A percentile compares a stretch with the other conserved stretches of the same genome.
Conservation (phyloP, 2,888 invertebrate genomes). For the Drosophila phalerata region DNA sequence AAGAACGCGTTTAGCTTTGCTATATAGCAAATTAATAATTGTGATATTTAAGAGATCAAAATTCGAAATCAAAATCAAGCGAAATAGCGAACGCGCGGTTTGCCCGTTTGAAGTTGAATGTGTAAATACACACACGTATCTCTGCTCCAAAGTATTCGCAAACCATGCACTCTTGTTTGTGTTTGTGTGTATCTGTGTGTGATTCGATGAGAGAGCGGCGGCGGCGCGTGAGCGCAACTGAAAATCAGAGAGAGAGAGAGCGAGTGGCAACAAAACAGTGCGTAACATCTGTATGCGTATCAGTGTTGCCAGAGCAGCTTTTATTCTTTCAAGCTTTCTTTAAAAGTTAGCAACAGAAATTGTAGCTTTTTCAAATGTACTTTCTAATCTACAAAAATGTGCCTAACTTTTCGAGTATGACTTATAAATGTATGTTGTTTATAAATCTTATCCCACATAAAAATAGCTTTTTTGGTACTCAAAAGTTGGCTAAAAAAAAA, state of each 20-base stretch:
- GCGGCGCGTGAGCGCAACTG: conserved; percentile 43
- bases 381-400: too few species aligned
- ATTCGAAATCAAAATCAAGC: conserved; percentile 61
- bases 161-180: conserved; percentile 52
- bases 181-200: conserved; percentile 58
- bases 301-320: not conserved
- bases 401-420: too few species aligned
- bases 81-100: conserved; percentile 71
- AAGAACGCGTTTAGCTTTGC: conserved; percentile 22
- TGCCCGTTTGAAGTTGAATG: conserved; percentile 78
- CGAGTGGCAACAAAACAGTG: conserved; percentile 40
- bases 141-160: conserved; percentile 63
- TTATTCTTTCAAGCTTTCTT: not conserved
- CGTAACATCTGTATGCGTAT: conserved; percentile 49
- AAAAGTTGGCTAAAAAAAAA: not conserved
- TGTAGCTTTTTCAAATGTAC: too few species aligned
- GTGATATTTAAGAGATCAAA: conserved; percentile 52
- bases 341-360: too few species aligned
- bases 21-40: conserved; percentile 33
- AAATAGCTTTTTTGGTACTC: too few species aligned
- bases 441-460: too few species aligned
- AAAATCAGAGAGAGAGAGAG: not conserved
- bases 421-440: too few species aligned
- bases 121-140: conserved; percentile 54
- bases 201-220: conserved; percentile 46